phyloP scores from a whole-genome alignment of 2,797 vertebrate genomes.

The Sebastes nivosus region DNA sequence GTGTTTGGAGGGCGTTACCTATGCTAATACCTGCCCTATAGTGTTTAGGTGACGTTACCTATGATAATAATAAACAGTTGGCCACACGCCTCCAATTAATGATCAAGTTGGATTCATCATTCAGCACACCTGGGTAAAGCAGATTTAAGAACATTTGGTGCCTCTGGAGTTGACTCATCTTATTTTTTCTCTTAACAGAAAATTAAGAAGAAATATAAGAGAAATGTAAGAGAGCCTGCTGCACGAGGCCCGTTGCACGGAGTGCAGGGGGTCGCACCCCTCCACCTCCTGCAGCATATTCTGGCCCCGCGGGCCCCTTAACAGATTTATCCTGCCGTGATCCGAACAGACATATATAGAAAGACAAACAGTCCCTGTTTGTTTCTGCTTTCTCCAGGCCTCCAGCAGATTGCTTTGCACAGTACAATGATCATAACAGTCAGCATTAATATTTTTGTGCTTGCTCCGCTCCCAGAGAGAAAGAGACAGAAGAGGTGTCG shows the following conservation, averaged over 20 bases:
- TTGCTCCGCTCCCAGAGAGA: conserved; percentile 20
- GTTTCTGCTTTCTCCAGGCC: conserved; percentile 28
- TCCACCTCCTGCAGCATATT: neutral
- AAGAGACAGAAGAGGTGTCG: conserved; percentile 20
- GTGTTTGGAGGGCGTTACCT: too few relatives aligned
- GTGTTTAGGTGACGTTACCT: too few relatives aligned
- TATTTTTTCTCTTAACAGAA: too few relatives aligned
- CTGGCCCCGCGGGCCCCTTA: neutral
- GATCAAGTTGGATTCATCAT: too few relatives aligned
- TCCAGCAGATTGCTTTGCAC: conserved; percentile 57
- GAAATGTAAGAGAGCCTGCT: too few relatives aligned
- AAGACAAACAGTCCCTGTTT: conserved; percentile 39
- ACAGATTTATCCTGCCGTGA: conserved; percentile 16
- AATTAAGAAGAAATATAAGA: too few relatives aligned
- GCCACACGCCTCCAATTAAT: too few relatives aligned
- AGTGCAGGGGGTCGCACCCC: neutral
- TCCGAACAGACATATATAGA: conserved; percentile 9
- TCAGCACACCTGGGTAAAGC: too few relatives aligned
- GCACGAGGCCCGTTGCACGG: neutral
- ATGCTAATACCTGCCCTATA: too few relatives aligned
- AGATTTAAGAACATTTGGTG: too few relatives aligned
- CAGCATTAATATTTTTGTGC: conserved; percentile 49
- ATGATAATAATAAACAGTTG: too few relatives aligned
- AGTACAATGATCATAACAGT: conserved; percentile 51
- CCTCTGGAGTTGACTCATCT: too few relatives aligned